Evolutionary conservation across 2,888 invertebrate species (phyloP), one percentile per base, ranked within the genome.

Genomic region (Polietes domitor): DNA sequence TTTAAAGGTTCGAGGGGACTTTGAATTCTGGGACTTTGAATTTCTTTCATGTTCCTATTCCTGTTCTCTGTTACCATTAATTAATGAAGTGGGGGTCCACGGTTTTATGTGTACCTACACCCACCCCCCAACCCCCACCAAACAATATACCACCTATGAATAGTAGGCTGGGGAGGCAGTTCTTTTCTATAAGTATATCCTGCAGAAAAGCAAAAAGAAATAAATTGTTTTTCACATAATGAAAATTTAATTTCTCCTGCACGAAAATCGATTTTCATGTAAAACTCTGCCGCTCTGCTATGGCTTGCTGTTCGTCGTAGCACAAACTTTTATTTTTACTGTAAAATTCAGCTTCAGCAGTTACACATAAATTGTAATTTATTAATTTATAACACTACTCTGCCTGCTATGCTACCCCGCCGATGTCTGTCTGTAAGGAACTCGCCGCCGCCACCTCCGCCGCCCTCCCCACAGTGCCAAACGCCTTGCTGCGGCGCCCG

Each of bases 301-400:
- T n/a, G n/a, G n/a, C n/a, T n/a, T n/a, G 32, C 15, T 15, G 21
- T 26, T 65, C 32, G 37, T 15, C 26, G 15, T 24, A 15, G 58
- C 15, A 26, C 26, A 26, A 72, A 50, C 32, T 72, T 50, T 28
- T 72, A 53, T 82, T 68, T 77, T 77, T 77, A 78, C 80, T 81
- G 78, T 84, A 81, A 84, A 84, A 79, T 80, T 68, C 81, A 80
- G 85, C 81, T 81, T 85, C 85, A 86, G 83, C 86, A 82, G 86
- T 85, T 83, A 85, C 86, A 90, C 90, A 89, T 84, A 84, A 84
- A 85, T 90, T 91, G 90, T 91, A 90, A 90, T 90, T 91, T 90
- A 90, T 91, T 90, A 90, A 90, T 90, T 91, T 90, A 90, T 91
- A 89, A 89, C 88, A 87, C 85, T 86, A 80, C 80, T 80, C 78